Percentiles rank a stretch among this genome's conserved stretches.
Conservation (phyloP, 2,113 vertebrate species). For the Ariopsis seemanni region DNA sequence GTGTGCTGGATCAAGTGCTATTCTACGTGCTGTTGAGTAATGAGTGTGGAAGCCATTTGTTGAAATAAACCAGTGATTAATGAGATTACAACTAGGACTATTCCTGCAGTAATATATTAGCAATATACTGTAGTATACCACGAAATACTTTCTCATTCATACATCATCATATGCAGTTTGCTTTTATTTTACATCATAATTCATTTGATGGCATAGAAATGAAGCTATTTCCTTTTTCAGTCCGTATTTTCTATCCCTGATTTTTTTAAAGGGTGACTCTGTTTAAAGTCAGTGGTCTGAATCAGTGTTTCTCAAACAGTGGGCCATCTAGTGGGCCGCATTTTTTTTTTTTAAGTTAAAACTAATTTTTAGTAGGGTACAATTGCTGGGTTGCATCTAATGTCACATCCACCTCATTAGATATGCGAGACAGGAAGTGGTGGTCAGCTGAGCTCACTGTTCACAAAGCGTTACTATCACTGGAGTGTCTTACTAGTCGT, state of each 20-base stretch:
- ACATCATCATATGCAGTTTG: not conserved
- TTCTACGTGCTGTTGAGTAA: not conserved
- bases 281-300: not conserved
- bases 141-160: too few species aligned
- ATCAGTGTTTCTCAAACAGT: too few species aligned
- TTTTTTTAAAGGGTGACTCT: not conserved
- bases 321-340: too few species aligned
- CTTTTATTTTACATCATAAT: not conserved
- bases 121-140: not conserved
- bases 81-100: not conserved
- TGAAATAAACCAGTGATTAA: not conserved
- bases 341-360: too few species aligned
- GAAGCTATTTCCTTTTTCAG: not conserved
- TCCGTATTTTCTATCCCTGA: not conserved
- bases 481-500: too few species aligned
- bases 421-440: too few species aligned
- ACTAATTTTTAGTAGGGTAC: too few species aligned
- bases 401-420: too few species aligned
- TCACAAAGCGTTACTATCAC: too few species aligned
- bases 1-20: not conserved
- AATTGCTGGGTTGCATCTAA: too few species aligned
- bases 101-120: not conserved
- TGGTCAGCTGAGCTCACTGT: too few species aligned
- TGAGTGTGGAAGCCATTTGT: not conserved
- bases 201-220: not conserved